Conservation (phyloP, 2,113 vertebrate genomes). For the Sinocyclocheilus rhinocerous region DNA sequence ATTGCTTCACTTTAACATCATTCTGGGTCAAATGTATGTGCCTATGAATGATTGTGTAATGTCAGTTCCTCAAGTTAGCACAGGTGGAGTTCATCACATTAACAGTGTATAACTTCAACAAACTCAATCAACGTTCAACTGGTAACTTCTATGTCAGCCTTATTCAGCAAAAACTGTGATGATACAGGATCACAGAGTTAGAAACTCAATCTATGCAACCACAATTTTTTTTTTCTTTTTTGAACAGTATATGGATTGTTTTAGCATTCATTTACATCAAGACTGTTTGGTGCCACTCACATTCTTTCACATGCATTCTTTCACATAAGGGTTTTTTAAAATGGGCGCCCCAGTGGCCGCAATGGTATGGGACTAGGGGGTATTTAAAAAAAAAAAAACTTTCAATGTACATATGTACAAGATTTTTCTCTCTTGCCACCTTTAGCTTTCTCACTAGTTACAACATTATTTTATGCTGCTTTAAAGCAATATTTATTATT, state of each 20-base stretch:
- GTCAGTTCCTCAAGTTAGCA: not conserved
- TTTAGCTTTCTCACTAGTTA: not conserved
- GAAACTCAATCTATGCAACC: not conserved
- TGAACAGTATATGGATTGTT: too few relatives aligned
- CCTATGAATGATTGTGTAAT: not conserved
- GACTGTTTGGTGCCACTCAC: too few relatives aligned
- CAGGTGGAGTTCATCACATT: not conserved
- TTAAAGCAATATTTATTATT: too few relatives aligned
- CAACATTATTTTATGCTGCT: too few relatives aligned
- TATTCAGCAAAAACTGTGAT: constrained; percentile 2
- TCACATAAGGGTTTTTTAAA: too few relatives aligned
- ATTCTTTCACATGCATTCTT: not conserved
- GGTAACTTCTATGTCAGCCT: not conserved
- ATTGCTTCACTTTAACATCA: not conserved
- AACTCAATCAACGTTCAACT: constrained; percentile 32
- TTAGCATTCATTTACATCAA: not conserved
- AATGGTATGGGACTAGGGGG: too few relatives aligned
- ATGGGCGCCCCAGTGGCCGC: too few relatives aligned
- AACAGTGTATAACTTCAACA: not conserved
- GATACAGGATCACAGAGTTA: not conserved
- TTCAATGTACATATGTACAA: not conserved
- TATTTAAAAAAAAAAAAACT: too few relatives aligned
- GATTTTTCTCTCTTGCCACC: not conserved
- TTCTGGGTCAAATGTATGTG: not conserved
- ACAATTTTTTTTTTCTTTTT: too few relatives aligned